These are phyloP conservation scores for Halocynthia aurantium DNA, from an alignment of 23 tunicate genomes.

Conservation along the genomic window DNA sequence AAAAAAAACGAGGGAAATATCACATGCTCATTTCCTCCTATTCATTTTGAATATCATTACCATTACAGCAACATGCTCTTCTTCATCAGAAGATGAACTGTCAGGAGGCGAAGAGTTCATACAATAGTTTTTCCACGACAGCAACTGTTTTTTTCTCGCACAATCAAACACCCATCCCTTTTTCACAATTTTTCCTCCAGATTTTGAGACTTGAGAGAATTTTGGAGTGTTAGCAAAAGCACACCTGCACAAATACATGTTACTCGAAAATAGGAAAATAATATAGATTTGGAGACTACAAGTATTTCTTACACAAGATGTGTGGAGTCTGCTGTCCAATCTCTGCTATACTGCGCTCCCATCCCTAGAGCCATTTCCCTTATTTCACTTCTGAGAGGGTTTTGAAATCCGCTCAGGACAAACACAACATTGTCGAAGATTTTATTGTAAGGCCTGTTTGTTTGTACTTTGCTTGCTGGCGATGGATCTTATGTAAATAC, in stretches of 20 bases:
- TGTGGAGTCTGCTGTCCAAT: slow-evolving; percentile 68
- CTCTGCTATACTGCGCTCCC: slow-evolving; percentile 84
- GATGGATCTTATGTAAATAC: neutral
- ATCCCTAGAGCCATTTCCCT: slow-evolving; percentile 59
- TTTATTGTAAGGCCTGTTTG: slow-evolving; percentile 19
- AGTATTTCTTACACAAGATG: slow-evolving; percentile 53
- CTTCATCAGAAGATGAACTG: slow-evolving; percentile 11
- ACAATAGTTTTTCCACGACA: slow-evolving; percentile 46
- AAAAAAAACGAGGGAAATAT: too few relatives aligned
- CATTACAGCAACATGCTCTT: neutral
- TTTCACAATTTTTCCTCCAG: slow-evolving; percentile 38
- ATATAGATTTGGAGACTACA: neutral
- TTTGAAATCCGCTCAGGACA: slow-evolving; percentile 74
- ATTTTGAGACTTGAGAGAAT: slow-evolving; percentile 41
- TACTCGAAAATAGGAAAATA: too few relatives aligned
- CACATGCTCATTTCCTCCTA: neutral
- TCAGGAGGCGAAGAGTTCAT: slow-evolving; percentile 22
- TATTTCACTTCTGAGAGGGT: slow-evolving; percentile 53
- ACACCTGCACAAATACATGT: slow-evolving; percentile 27
- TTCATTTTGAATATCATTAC: neutral
- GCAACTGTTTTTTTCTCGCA: slow-evolving; percentile 17
- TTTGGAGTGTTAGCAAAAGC: slow-evolving; percentile 91
- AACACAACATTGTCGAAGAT: slow-evolving; percentile 50
- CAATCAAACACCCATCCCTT: slow-evolving; percentile 61
- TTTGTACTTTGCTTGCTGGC: slow-evolving; percentile 1